A percentile compares a stretch with the other conserved stretches of the same genome.
phyloP scores from a whole-genome alignment of 2,113 vertebrate species.

The Podocnemis expansa region DNA sequence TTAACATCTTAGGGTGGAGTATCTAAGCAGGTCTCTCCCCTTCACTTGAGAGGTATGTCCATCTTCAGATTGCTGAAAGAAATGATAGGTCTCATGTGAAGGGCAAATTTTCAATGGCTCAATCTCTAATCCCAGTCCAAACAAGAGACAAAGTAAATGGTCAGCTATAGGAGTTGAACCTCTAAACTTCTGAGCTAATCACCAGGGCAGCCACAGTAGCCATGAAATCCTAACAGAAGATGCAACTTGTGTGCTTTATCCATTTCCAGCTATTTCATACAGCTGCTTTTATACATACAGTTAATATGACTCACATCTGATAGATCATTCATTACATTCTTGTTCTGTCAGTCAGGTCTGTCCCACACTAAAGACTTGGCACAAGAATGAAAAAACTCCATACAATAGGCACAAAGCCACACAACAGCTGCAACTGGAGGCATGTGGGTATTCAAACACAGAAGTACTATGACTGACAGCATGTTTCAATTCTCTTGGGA shows the following conservation, averaged over 20 bases:
- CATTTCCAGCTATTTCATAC: conserved; percentile 9
- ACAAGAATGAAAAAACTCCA: conserved; percentile 69
- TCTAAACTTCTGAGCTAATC: conserved; percentile 1
- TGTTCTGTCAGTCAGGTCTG: conserved; percentile 74
- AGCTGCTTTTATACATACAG: conserved; percentile 44
- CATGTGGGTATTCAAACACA: conserved; percentile 58
- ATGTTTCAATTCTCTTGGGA: conserved; percentile 42
- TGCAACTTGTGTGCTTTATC: neutral
- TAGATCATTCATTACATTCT: conserved; percentile 65
- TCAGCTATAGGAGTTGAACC: neutral
- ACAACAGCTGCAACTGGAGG: conserved; percentile 74
- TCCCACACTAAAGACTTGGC: conserved; percentile 76
- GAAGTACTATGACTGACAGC: conserved; percentile 58
- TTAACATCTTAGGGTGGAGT: conserved; percentile 17
- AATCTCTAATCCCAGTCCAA: neutral
- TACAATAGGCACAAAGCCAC: conserved; percentile 69
- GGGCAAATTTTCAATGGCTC: neutral
- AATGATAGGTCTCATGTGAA: neutral
- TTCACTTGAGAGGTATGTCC: conserved; percentile 22
- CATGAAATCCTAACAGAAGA: conserved; percentile 2
- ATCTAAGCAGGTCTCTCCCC: conserved; percentile 28
- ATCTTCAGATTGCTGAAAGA: neutral
- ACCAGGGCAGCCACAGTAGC: conserved; percentile 2
- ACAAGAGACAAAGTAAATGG: neutral
- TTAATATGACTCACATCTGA: conserved; percentile 73